Evolutionary conservation across 2,797 vertebrate species (phyloP).

Genomic region (Cirrhinus molitorella): DNA sequence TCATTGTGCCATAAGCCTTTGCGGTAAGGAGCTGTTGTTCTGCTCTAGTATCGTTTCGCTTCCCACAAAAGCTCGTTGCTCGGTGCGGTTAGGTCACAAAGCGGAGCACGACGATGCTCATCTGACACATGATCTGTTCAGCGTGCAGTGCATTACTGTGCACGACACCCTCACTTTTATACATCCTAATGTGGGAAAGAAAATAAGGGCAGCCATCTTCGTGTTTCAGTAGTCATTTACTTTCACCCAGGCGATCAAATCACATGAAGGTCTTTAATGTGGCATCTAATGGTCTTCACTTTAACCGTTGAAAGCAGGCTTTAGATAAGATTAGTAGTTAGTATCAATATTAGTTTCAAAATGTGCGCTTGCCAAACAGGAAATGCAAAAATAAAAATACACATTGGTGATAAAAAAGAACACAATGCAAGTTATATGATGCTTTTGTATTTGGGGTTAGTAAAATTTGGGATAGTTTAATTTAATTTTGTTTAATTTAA

Average conservation of each 20-base stretch:
- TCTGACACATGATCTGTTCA: constrained; percentile 58
- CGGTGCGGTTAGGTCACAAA: constrained; percentile 49
- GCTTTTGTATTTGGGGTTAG: background rate
- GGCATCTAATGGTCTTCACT: background rate
- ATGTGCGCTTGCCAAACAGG: background rate
- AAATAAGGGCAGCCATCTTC: constrained; percentile 52
- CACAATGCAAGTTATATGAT: no score
- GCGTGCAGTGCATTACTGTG: constrained; percentile 23
- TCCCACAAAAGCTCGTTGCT: constrained; percentile 46
- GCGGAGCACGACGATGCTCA: constrained; percentile 1
- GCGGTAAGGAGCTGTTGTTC: constrained; percentile 32
- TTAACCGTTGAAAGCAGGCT: background rate
- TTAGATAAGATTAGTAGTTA: background rate
- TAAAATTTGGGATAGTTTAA: no score
- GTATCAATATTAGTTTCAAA: background rate
- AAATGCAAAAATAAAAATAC: background rate
- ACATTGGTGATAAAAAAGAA: background rate
- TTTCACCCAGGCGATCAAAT: constrained; percentile 48
- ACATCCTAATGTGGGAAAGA: constrained; percentile 33
- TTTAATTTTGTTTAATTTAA: no score
- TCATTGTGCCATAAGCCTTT: constrained; percentile 54
- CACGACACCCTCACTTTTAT: constrained; percentile 48
- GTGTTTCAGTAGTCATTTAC: constrained; percentile 51
- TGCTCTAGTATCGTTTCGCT: constrained; percentile 40
- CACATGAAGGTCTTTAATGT: constrained; percentile 1